A percentile compares a stretch with the other conserved stretches of the same genome.
phyloP scores from a whole-genome alignment of 2,888 invertebrate species.

The Lasioglossum morio region DNA sequence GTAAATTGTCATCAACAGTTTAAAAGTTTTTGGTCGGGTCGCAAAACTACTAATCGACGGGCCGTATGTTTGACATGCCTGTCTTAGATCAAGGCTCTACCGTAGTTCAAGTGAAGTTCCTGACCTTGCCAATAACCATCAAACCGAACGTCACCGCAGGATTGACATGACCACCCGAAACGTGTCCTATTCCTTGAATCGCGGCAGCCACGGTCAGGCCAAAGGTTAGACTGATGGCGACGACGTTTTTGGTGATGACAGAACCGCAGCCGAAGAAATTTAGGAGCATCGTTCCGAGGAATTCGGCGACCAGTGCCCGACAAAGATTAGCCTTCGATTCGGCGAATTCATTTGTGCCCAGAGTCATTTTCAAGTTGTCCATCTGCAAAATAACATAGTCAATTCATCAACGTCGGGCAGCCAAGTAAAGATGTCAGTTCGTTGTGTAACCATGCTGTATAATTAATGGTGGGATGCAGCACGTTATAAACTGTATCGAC shows the following conservation, averaged over 20 bases:
- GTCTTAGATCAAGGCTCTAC: too few relatives aligned
- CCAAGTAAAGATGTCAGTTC: not conserved
- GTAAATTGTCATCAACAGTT: too few relatives aligned
- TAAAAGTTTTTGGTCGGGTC: too few relatives aligned
- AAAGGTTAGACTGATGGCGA: slow-evolving; percentile 93
- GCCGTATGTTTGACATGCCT: too few relatives aligned
- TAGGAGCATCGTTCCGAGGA: slow-evolving; percentile 93
- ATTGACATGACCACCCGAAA: slow-evolving; percentile 96
- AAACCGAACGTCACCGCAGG: slow-evolving; percentile 95
- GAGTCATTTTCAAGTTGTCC: slow-evolving; percentile 87
- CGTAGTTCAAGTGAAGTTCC: not conserved
- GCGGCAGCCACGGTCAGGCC: slow-evolving; percentile 94
- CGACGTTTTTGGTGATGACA: slow-evolving; percentile 86
- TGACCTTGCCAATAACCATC: slow-evolving; percentile 90
- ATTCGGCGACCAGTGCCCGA: slow-evolving; percentile 94
- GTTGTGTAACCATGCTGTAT: not conserved
- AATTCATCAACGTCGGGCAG: slow-evolving; percentile 5
- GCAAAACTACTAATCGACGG: too few relatives aligned
- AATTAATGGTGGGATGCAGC: not conserved
- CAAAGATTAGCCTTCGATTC: slow-evolving; percentile 90
- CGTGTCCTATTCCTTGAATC: slow-evolving; percentile 93
- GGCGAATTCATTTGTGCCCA: slow-evolving; percentile 90
- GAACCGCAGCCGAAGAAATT: slow-evolving; percentile 96
- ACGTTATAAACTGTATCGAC: not conserved
- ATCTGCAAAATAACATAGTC: slow-evolving; percentile 79